A percentile compares a stretch with the other conserved stretches of the same genome.
phyloP scores from a whole-genome alignment of 2,888 invertebrate genomes.

The Oscheius sp. region DNA sequence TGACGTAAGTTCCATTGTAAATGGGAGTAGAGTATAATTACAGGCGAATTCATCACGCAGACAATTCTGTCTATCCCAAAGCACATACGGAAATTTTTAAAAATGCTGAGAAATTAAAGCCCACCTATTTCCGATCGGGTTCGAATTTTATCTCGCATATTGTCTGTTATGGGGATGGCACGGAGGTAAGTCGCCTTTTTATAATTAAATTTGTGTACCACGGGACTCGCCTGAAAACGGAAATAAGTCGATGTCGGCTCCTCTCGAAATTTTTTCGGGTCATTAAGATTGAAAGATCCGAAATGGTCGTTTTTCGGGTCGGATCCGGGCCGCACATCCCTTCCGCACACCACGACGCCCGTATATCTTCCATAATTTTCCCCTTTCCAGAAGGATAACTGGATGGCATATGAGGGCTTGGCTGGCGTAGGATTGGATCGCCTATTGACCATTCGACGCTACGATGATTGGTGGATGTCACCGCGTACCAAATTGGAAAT shows the following conservation, averaged over 20 bases:
- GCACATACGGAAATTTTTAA: slow-evolving; percentile 12
- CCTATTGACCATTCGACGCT: slow-evolving; percentile 27
- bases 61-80: slow-evolving; percentile 10
- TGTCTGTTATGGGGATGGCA: slow-evolving; percentile 10
- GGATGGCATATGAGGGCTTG: slow-evolving; percentile 12
- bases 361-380: no score
- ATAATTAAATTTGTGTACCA: no score
- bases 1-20: slow-evolving; percentile 11
- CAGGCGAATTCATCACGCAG: slow-evolving; percentile 26
- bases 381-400: no score
- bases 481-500: slow-evolving; percentile 18
- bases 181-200: not conserved
- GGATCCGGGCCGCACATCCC: no score
- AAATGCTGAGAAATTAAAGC: not conserved
- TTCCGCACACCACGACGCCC: no score
- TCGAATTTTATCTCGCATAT: slow-evolving; percentile 22
- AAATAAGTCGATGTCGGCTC: no score
- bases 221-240: no score
- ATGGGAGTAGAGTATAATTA: not conserved
- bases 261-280: no score
- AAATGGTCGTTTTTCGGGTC: no score
- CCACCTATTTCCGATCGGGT: slow-evolving; percentile 1
- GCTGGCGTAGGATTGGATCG: slow-evolving; percentile 29
- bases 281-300: no score
- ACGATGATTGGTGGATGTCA: slow-evolving; percentile 24